Evolutionary conservation across 2,888 invertebrate genomes (phyloP).

Genomic region (Lasioglossum calceatum): DNA sequence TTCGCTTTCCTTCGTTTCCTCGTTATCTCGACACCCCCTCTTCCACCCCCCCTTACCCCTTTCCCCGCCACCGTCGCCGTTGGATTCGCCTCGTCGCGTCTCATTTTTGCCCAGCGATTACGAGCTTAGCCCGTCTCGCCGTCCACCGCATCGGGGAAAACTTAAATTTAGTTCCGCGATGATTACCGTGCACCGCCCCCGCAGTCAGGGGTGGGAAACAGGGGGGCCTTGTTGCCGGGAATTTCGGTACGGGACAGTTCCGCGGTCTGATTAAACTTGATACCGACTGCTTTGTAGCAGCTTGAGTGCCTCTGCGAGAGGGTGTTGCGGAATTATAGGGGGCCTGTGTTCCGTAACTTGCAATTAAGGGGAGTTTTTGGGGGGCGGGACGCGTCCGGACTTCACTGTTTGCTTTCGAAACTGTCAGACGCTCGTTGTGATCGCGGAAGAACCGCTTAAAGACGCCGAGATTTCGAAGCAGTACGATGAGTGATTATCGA

Average conservation of each 20-base stretch:
- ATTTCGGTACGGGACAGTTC: constrained; percentile 18
- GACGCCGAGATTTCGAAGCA: neutral
- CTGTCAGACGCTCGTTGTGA: neutral
- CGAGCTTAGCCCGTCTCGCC: constrained; percentile 40
- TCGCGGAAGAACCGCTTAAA: neutral
- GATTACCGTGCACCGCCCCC: constrained; percentile 9
- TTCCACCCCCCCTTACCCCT: neutral
- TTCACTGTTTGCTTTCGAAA: constrained; percentile 4
- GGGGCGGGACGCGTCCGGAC: neutral
- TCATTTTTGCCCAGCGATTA: constrained; percentile 55
- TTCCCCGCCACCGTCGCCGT: neutral
- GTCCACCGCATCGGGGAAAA: constrained; percentile 37
- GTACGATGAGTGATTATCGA: neutral
- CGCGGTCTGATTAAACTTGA: constrained; percentile 39
- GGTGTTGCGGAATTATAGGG: constrained; percentile 9
- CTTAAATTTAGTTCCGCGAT: constrained; percentile 58
- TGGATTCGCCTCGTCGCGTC: constrained; percentile 7
- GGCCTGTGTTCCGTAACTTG: neutral
- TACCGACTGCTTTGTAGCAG: neutral
- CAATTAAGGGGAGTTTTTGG: neutral
- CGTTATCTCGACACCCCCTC: constrained; percentile 26
- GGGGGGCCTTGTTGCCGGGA: neutral
- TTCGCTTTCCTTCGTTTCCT: constrained; percentile 48
- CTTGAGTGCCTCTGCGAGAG: neutral
- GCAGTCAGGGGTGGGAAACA: neutral